Percentiles rank a stretch among this genome's conserved stretches.
Evolutionary conservation across 30 jellyfish, hydroid and myxozoan species (phyloP).

Genomic region (Chironex yamaguchii): DNA sequence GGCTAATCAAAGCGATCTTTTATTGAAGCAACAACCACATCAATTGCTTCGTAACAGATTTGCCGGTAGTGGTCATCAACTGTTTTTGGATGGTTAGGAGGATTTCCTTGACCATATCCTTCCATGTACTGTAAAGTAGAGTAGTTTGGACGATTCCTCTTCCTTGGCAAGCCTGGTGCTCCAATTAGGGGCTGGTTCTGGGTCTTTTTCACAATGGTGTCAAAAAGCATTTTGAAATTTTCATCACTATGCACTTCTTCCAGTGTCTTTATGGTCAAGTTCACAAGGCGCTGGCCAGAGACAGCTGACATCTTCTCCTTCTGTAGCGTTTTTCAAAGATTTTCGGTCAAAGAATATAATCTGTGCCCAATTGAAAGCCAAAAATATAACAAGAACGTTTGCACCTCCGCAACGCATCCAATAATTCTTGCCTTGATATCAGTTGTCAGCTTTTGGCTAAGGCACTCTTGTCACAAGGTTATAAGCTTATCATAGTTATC

Average conservation of each 20-base stretch:
- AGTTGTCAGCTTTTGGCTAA: constrained; percentile 18
- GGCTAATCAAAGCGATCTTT: constrained; percentile 64
- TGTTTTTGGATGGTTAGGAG: constrained; percentile 19
- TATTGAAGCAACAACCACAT: constrained; percentile 28
- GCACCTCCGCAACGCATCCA: constrained; percentile 66
- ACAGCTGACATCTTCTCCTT: constrained; percentile 68
- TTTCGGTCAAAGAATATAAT: constrained; percentile 53
- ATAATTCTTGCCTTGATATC: constrained; percentile 49
- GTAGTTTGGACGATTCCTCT: constrained; percentile 46
- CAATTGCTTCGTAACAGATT: constrained; percentile 55
- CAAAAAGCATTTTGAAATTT: constrained; percentile 30
- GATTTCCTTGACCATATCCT: constrained; percentile 23
- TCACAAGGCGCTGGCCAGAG: constrained; percentile 52
- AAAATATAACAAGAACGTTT: constrained; percentile 50
- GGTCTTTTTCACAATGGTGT: constrained; percentile 28
- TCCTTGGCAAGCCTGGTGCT: constrained; percentile 55
- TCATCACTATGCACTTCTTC: constrained; percentile 47
- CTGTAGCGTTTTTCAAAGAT: constrained; percentile 66
- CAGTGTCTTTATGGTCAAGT: constrained; percentile 44
- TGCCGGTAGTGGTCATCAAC: constrained; percentile 52
- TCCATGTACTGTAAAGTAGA: constrained; percentile 31
- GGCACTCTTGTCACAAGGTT: constrained; percentile 55
- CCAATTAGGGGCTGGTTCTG: not conserved
- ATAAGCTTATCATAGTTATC: constrained; percentile 13
- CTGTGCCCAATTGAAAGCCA: constrained; percentile 50